Evolutionary conservation across 2,888 invertebrate species (phyloP), one percentile per base, ranked within the genome.

Genomic region (Drosophila borborema): DNA sequence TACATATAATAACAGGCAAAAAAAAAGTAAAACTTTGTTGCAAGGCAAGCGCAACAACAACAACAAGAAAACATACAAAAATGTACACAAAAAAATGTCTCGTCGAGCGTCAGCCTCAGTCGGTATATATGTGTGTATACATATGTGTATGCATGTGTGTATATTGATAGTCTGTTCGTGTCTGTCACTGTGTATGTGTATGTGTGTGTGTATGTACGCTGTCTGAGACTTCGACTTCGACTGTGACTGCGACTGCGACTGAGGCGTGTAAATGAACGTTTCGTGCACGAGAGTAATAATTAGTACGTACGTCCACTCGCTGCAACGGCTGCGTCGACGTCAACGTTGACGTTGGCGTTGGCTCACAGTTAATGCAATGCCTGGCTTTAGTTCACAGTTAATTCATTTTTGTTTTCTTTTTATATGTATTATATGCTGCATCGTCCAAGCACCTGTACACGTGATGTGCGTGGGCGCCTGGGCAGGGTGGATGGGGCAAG

Each of bases 281-380:
- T 78, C 85, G 81, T 87, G 87, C 82, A 76, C 75, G 74, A 72
- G 72, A 81, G 71, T 58, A 80, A 84, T 84, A 84, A 86, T 86
- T 84, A 86, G 77, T 82, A 77, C 74, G 72, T 82, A 80, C 82
- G 38, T 84, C 76, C 82, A 81, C 73, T 76, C 65, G 61, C 65
- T 79, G 72, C 78, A 75, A 68, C 72, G 61, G 60, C 72, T 71
- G 67, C 78, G 78, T 66, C 63, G 73, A 59, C 77, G 64, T 41
- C 73, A 59, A 56, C 73, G 34, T 20, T 18, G 18, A 49, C 51
- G 51, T 41, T 46, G 67, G 53, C 64, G 51, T 41, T 46, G 67
- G 53, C 64, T 71, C 49, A 71, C 70, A 74, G 60, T 71, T 77
- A 69, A 72, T 78, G 62, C 71, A 65, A 36, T 61, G 61, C 31